These are phyloP conservation scores for Drosophila kanekoi DNA, from an alignment of 2,888 invertebrate genomes.

Conservation along the genomic window DNA sequence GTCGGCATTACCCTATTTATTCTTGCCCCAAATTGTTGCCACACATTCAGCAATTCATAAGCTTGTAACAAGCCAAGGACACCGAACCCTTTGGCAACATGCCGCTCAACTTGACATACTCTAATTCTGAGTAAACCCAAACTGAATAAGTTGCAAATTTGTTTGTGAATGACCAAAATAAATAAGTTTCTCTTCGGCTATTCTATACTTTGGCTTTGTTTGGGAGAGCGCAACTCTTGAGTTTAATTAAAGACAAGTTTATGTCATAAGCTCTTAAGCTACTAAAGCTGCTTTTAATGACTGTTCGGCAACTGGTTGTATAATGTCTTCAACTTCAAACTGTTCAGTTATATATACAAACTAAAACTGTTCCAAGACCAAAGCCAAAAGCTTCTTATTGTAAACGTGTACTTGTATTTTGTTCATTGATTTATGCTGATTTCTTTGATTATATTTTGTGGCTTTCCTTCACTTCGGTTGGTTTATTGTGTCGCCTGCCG, in stretches of 20 bases:
- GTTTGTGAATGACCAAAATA: constrained; percentile 61
- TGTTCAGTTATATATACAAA: constrained; percentile 24
- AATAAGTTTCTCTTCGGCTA: constrained; percentile 35
- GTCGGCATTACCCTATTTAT: constrained; percentile 10
- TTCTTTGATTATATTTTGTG: constrained; percentile 56
- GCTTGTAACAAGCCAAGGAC: constrained; percentile 41
- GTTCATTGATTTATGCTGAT: constrained; percentile 68
- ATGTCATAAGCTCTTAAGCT: constrained; percentile 62
- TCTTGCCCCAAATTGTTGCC: constrained; percentile 20
- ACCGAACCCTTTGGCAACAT: constrained; percentile 56
- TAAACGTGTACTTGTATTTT: neutral
- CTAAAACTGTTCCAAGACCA: neutral
- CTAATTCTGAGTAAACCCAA: constrained; percentile 11
- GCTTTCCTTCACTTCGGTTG: constrained; percentile 17
- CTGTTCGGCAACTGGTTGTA: constrained; percentile 35
- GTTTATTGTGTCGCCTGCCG: constrained; percentile 47
- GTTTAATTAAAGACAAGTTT: constrained; percentile 71
- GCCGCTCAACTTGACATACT: constrained; percentile 40
- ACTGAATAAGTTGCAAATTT: constrained; percentile 71
- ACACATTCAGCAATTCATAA: constrained; percentile 37
- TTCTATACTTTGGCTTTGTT: neutral
- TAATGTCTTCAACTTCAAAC: constrained; percentile 42
- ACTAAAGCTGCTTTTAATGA: constrained; percentile 55
- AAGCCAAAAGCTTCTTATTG: constrained; percentile 19
- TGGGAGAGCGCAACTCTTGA: constrained; percentile 56